Evolutionary conservation across 2,888 invertebrate species (phyloP), one percentile per base, ranked within the genome.

Genomic region (Rhagonycha fulva): DNA sequence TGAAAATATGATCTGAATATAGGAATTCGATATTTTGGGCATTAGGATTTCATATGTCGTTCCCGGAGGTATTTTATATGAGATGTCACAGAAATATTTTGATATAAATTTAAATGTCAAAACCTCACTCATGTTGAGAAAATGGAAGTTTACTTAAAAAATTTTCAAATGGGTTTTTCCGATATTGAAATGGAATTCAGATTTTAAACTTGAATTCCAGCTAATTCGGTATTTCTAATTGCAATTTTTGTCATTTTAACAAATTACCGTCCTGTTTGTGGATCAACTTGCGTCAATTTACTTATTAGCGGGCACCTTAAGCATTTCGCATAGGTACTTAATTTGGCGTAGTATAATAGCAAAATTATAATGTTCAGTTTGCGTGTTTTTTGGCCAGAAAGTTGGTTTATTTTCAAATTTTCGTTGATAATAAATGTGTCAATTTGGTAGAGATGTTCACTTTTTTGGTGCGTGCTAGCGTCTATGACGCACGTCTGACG

Each of bases 401-500:
- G 19, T 28, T 23, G 26, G 60, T 23, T 23, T 30, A 69, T 72
- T 76, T 76, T 73, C 62, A 68, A 76, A 76, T 26, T 76, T 68
- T 70, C 72, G 14, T 76, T 67, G 30, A 61, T 77, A 71, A 69
- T 75, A 76, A 78, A 80, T 75, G 79, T 78, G 77, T 78, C 80
- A 76, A 76, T 79, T 79, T 81, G 70, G 61, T 71, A 68, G 72
- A 69, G 75, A 72, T 76, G 74, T 73, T 78, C 80, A 78, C 79
- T 78, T 73, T 70, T 74, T 62, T 67, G 66, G 72, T 80, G 80
- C 81, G 82, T 81, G 81, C 80, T 78, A 80, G 63, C 66, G 77
- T 67, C 76, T 79, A 76, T 82, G 82, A 82, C 82, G 82, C 82
- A 24, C 75, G 75, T 82, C 76, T 83, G 83, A 83, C 82, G 82